Conservation (phyloP, 2,113 vertebrate genomes). For the Mustelus asterias region DNA sequence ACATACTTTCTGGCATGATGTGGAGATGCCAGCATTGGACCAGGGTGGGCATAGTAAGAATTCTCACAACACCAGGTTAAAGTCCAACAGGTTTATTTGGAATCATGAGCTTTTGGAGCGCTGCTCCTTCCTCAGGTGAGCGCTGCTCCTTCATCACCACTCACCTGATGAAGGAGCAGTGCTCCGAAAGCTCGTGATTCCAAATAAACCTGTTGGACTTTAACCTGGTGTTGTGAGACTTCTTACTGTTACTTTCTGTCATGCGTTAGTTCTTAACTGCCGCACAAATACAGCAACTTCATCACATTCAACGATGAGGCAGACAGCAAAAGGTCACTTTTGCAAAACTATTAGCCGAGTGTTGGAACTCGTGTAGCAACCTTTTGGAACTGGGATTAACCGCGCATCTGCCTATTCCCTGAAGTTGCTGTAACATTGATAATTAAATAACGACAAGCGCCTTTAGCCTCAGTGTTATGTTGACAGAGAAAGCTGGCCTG, state of each 20-base stretch:
- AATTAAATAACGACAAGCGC: background rate
- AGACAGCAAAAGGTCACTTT: background rate
- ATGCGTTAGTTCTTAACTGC: background rate
- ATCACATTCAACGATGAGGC: background rate
- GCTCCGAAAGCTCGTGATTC: too few species aligned
- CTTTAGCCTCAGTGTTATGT: background rate
- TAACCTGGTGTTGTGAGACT: too few species aligned
- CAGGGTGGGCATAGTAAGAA: too few species aligned
- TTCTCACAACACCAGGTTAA: too few species aligned
- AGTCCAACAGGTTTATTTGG: too few species aligned
- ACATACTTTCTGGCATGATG: too few species aligned
- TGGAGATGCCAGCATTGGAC: too few species aligned
- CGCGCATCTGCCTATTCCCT: background rate
- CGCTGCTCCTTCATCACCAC: too few species aligned
- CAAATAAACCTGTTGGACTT: too few species aligned
- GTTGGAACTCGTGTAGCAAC: background rate
- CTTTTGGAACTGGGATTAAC: background rate
- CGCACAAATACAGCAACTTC: background rate
- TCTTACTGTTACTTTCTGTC: background rate
- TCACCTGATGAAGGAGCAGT: too few species aligned
- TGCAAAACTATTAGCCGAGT: background rate
- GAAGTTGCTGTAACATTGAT: background rate
- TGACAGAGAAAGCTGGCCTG: background rate
- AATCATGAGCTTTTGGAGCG: too few species aligned
- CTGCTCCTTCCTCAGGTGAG: too few species aligned